A percentile compares a stretch with the other conserved stretches of the same genome.
Evolutionary conservation across 2,797 vertebrate genomes (phyloP).

Genomic region (Microtus obscurus): DNA sequence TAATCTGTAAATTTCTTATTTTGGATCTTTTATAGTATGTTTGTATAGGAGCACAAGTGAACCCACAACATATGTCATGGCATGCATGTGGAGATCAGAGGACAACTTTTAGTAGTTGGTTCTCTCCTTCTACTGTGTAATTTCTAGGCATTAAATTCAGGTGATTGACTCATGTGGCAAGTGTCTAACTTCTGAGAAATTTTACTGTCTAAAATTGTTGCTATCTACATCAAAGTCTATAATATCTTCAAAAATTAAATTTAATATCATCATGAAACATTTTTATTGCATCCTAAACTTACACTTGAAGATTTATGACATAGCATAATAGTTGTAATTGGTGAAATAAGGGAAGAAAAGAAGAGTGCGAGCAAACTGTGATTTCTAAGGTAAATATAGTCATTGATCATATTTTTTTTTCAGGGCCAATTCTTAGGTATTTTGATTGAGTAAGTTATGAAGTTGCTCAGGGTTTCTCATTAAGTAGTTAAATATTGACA

Average conservation of each 20-base stretch:
- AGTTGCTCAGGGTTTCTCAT: not conserved
- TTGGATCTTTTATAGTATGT: not conserved
- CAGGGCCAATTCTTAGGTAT: not conserved
- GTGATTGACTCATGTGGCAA: not conserved
- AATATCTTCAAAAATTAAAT: not conserved
- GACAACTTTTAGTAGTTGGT: not conserved
- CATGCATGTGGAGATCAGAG: not conserved
- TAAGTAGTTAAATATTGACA: conserved; percentile 9
- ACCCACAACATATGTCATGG: not conserved
- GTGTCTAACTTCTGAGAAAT: not conserved
- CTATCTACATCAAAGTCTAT: not conserved
- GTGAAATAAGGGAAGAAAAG: not conserved
- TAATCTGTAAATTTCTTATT: not conserved
- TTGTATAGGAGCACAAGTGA: not conserved
- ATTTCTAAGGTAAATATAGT: not conserved
- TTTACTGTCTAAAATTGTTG: not conserved
- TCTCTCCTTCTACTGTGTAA: not conserved
- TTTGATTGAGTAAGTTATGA: conserved; percentile 25
- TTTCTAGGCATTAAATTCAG: not conserved
- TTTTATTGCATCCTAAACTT: not conserved
- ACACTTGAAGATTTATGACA: not conserved
- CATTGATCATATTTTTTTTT: not conserved
- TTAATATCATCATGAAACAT: not conserved
- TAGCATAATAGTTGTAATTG: not conserved
- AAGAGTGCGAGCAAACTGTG: not conserved